phyloP scores from a whole-genome alignment of 1,140 invertebrate species.

The Homarus americanus region DNA sequence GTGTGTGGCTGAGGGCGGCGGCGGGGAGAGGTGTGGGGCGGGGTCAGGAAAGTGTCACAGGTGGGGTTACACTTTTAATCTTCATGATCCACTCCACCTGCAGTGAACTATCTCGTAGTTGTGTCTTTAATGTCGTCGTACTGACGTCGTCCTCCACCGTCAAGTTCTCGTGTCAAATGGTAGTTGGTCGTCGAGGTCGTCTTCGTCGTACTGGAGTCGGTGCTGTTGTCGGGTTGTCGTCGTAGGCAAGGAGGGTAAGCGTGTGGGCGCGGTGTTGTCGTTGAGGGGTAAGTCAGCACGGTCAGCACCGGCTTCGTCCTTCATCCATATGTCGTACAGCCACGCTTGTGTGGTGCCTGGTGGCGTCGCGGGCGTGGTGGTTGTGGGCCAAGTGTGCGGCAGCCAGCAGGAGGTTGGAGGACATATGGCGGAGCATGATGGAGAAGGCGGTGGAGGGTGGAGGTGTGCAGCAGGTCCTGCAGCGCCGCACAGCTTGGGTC shows the following conservation, averaged over 20 bases:
- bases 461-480: slow-evolving; percentile 77
- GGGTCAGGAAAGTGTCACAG: neutral
- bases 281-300: slow-evolving; percentile 6
- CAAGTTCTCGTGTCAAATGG: slow-evolving; percentile 47
- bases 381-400: neutral
- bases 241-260: neutral
- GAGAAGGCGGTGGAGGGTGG: slow-evolving; percentile 63
- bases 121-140: slow-evolving; percentile 59
- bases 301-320: slow-evolving; percentile 37
- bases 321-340: slow-evolving; percentile 65
- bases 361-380: neutral
- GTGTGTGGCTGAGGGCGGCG: neutral
- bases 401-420: slow-evolving; percentile 29
- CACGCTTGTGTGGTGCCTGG: slow-evolving; percentile 6
- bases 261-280: neutral
- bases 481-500: slow-evolving; percentile 83
- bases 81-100: slow-evolving; percentile 67
- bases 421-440: slow-evolving; percentile 60
- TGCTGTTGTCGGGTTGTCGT: neutral
- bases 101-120: slow-evolving; percentile 59
- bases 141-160: slow-evolving; percentile 49
- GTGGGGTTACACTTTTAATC: slow-evolving; percentile 40
- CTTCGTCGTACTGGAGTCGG: neutral
- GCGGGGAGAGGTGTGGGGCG: neutral
- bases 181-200: slow-evolving; percentile 23